Evolutionary conservation across 2,113 vertebrate species (phyloP).

Genomic region (Nesogale talazaci): DNA sequence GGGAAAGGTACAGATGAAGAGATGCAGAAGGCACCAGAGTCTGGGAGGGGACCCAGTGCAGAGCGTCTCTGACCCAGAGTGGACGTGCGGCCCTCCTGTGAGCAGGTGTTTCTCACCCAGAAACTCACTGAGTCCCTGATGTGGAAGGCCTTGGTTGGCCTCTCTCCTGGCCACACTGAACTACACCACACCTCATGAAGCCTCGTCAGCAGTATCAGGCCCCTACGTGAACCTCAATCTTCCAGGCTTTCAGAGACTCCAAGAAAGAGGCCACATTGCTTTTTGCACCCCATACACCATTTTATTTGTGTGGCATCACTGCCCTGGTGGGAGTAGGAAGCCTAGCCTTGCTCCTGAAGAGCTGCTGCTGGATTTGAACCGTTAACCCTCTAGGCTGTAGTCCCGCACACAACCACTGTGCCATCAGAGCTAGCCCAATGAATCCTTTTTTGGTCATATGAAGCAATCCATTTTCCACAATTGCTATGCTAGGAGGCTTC

Average conservation of each 20-base stretch:
- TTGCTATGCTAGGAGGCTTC: not conserved
- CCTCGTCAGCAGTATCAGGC: not conserved
- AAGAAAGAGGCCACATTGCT: not conserved
- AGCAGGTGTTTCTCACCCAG: not conserved
- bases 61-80: not conserved
- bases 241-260: not conserved
- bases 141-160: not conserved
- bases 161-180: not conserved
- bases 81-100: not conserved
- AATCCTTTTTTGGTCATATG: conserved; percentile 4
- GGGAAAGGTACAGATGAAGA: not conserved
- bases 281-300: not conserved
- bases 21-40: not conserved
- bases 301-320: too few relatives aligned
- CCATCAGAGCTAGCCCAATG: too few relatives aligned
- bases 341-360: too few relatives aligned
- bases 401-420: too few relatives aligned
- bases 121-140: not conserved
- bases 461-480: not conserved
- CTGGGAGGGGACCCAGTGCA: not conserved
- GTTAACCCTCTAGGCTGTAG: too few relatives aligned
- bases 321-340: too few relatives aligned
- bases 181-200: not conserved
- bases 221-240: not conserved
- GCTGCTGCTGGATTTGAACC: too few relatives aligned